Base-by-base conservation (phyloP, 2,888 invertebrate species). In the Zootermopsis nevadensis region DNA sequence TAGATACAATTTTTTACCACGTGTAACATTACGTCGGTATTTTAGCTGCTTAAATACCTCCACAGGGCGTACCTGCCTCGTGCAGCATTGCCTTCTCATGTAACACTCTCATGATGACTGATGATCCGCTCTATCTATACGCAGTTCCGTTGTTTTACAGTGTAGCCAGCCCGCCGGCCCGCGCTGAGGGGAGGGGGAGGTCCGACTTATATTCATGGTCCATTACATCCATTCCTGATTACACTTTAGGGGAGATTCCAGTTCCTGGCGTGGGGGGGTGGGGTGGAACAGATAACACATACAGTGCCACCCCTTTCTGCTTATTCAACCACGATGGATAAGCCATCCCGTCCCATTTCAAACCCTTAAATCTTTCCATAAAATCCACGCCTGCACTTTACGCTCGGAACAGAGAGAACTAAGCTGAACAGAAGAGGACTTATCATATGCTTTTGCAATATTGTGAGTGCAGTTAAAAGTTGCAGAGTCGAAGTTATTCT, bases 161-260 rank as follows among this genome's bases (percentile, higher is more conserved):
- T 6, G 19, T n/a, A n/a, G 2, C 42, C 42, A 1, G n/a, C 48
- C 48, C 19, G 19, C 19, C 15, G 60, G 8, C 60, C 27, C 8
- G 60, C 7, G 27, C 8, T n/a, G 60, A 60, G 60, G 60, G 35
- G 74, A 12, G 38, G 38, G 7, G 42, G 74, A 24, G 38, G 74
- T 74, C 42, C 79, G 66, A 79, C 79, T 79, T 77, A 77, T 77
- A 55, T 77, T 79, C 60, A 79, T 79, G 79, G 60, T 60, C 66
- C 79, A 79, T 79, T 79, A 66, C 79, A 79, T 79, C 60, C 79
- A 79, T 79, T 79, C 60, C 79, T 79, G 79, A 79, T 79, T 79
- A 79, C 60, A 79, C 66, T 66, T 79, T 79, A 79, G 60, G 35
- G 33, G 27, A 66, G 55, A 79, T 79, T 66, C 66, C 77, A 77